These are phyloP conservation scores for Lepidochitona cinerea DNA, from an alignment of 2,888 invertebrate species.

Conservation along the genomic window DNA sequence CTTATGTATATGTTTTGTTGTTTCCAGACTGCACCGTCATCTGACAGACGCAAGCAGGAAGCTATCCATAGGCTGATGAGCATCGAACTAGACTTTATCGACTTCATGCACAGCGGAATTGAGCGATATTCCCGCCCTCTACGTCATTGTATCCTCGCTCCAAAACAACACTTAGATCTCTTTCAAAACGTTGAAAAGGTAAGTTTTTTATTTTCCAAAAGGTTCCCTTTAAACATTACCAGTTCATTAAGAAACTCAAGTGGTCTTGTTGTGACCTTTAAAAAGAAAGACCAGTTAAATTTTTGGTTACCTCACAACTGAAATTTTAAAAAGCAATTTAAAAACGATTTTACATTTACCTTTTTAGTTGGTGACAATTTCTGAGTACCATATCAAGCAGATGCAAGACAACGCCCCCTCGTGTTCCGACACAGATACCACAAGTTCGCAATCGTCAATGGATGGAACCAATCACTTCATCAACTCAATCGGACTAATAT, in stretches of 20 bases:
- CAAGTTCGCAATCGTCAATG: slow-evolving; percentile 45
- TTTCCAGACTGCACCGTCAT: slow-evolving; percentile 40
- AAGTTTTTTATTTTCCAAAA: no score
- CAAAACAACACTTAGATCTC: slow-evolving; percentile 57
- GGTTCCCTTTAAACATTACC: no score
- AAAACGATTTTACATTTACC: no score
- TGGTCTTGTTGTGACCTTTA: no score
- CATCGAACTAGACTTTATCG: slow-evolving; percentile 62
- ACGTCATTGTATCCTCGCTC: slow-evolving; percentile 60
- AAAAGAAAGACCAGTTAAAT: no score
- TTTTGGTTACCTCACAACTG: no score
- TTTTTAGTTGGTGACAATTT: slow-evolving; percentile 56
- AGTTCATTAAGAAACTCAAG: no score
- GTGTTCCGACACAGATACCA: slow-evolving; percentile 50
- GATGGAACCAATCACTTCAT: slow-evolving; percentile 49
- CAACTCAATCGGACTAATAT: slow-evolving; percentile 56
- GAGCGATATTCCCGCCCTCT: slow-evolving; percentile 64
- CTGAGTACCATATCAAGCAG: slow-evolving; percentile 63
- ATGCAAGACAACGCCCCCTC: slow-evolving; percentile 60
- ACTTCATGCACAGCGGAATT: slow-evolving; percentile 65
- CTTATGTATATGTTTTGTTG: neutral
- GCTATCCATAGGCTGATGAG: slow-evolving; percentile 56
- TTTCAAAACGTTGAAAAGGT: slow-evolving; percentile 70
- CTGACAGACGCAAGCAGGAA: slow-evolving; percentile 47
- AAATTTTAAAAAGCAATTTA: no score